phyloP scores from a whole-genome alignment of 1,140 invertebrate genomes.

The Coenobita brevimanus region DNA sequence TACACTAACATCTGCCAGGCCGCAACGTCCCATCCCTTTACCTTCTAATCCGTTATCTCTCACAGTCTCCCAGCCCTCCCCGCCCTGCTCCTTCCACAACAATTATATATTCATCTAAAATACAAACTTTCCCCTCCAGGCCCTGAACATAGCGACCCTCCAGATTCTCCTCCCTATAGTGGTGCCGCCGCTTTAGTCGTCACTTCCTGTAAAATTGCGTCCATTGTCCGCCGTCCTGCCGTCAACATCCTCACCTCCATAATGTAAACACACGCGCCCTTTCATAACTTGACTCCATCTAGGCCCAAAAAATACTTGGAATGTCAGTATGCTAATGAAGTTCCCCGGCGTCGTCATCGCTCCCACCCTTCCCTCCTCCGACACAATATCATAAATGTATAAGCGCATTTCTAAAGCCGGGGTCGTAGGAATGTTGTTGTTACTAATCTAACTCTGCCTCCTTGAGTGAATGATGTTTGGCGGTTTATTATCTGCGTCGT shows the following conservation, averaged over 20 bases:
- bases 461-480: no score
- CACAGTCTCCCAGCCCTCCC: not conserved
- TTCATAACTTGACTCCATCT: conserved; percentile 57
- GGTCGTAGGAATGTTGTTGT: no score
- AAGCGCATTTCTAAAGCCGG: no score
- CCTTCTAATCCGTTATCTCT: not conserved
- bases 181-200: conserved; percentile 13
- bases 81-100: not conserved
- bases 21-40: not conserved
- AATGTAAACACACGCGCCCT: conserved; percentile 54
- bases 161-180: not conserved
- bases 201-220: conserved; percentile 48
- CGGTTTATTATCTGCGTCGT: no score
- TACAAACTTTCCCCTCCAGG: conserved; percentile 27
- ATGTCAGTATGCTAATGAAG: conserved; percentile 57
- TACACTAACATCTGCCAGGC: no score
- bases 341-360: not conserved
- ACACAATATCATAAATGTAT: not conserved
- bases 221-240: conserved; percentile 3
- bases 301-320: conserved; percentile 42
- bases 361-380: not conserved
- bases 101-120: conserved; percentile 57
- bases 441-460: no score
- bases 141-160: not conserved
- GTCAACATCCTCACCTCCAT: conserved; percentile 34